A percentile compares a stretch with the other conserved stretches of the same genome.
These are phyloP conservation scores for Thermophis baileyi DNA, from an alignment of 2,113 vertebrate species.

Conservation along the genomic window DNA sequence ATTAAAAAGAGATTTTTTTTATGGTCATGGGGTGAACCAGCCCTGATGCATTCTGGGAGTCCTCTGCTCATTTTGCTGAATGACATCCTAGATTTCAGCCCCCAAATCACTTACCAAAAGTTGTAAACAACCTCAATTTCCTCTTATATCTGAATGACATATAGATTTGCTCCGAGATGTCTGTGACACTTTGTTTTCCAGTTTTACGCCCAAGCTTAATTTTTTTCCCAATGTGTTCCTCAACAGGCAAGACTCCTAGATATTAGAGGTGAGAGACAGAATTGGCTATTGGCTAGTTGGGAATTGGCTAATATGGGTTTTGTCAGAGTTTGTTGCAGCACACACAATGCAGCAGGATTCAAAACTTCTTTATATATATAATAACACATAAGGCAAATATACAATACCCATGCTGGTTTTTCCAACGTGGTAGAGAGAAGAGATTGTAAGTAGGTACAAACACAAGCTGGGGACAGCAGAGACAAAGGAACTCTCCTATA, in stretches of 20 bases:
- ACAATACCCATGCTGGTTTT: too few relatives aligned
- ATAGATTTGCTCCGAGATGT: neutral
- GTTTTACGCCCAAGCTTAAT: neutral
- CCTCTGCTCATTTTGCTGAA: neutral
- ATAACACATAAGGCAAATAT: too few relatives aligned
- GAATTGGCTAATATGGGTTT: neutral
- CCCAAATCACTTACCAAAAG: too few relatives aligned
- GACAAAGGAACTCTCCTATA: too few relatives aligned
- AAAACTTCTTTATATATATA: too few relatives aligned
- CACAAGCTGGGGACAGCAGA: too few relatives aligned
- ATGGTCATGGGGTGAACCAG: neutral
- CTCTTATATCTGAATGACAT: neutral
- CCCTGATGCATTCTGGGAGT: neutral
- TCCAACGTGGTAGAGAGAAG: too few relatives aligned
- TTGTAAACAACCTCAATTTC: neutral
- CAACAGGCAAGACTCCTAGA: neutral
- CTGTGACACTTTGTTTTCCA: neutral
- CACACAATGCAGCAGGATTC: too few relatives aligned
- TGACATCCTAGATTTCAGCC: neutral
- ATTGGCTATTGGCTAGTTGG: too few relatives aligned
- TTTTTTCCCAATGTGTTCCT: neutral
- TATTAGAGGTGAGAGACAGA: neutral
- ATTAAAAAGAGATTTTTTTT: neutral
- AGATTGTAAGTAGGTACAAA: too few relatives aligned
- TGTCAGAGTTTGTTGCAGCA: too few relatives aligned